These are phyloP conservation scores for Coregonus ussuriensis DNA, from an alignment of 2,797 vertebrate genomes.

Conservation along the genomic window DNA sequence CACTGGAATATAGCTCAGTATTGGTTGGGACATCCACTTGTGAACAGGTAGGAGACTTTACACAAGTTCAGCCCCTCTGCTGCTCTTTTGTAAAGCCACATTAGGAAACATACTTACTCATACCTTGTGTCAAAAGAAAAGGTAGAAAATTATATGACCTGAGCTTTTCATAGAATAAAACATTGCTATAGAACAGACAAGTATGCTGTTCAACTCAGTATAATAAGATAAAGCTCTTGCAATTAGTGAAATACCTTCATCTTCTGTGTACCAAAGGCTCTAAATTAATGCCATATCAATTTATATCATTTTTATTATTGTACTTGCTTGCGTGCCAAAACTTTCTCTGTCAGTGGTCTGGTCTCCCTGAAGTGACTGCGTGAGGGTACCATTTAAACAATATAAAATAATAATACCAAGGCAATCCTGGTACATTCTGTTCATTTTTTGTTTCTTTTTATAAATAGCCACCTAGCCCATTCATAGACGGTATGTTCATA, in stretches of 20 bases:
- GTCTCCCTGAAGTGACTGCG: not conserved
- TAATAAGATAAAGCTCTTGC: not conserved
- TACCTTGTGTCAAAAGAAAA: constrained; percentile 2
- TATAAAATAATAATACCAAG: not conserved
- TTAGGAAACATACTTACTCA: constrained; percentile 16
- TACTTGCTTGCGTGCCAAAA: not conserved
- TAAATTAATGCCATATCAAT: too few species aligned
- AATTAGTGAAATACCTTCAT: not conserved
- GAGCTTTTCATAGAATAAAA: not conserved
- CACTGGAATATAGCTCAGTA: constrained; percentile 65
- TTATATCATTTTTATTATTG: not conserved
- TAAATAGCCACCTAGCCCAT: not conserved
- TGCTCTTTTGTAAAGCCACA: constrained; percentile 9
- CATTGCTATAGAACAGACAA: not conserved
- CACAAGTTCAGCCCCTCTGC: constrained; percentile 42
- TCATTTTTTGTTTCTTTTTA: not conserved
- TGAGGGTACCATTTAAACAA: not conserved
- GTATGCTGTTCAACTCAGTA: not conserved
- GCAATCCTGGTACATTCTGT: not conserved
- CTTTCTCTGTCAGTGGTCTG: not conserved
- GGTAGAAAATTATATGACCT: not conserved
- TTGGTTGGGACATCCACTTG: constrained; percentile 32
- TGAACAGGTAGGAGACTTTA: constrained; percentile 56
- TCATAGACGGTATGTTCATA: too few species aligned
- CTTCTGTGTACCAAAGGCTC: not conserved